Evolutionary conservation across 1,140 invertebrate genomes (phyloP).

Genomic region (Panagrolaimus sp.): DNA sequence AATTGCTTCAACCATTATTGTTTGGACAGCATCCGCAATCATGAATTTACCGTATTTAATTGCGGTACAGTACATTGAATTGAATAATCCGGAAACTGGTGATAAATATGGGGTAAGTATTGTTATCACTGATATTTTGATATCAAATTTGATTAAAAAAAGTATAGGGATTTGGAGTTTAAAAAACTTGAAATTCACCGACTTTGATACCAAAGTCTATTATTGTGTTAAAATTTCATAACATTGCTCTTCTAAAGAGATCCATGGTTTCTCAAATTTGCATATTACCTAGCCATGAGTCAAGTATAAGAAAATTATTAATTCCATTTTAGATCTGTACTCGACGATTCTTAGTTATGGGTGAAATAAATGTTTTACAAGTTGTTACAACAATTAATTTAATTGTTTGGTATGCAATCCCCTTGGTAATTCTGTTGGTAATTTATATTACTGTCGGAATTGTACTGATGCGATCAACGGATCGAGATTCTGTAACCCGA

Average conservation of each 20-base stretch:
- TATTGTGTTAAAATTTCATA: neutral
- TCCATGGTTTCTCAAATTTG: constrained; percentile 5
- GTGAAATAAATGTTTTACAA: constrained; percentile 45
- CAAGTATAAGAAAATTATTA: neutral
- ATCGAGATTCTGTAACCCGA: constrained; percentile 32
- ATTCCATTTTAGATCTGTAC: constrained; percentile 43
- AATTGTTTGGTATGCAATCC: constrained; percentile 48
- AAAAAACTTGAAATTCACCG: no score
- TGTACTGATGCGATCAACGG: constrained; percentile 40
- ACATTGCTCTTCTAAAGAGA: constrained; percentile 7
- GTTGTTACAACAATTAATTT: constrained; percentile 50
- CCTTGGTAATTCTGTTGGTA: constrained; percentile 40
- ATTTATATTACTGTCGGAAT: constrained; percentile 51
- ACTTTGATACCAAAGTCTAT: no score
- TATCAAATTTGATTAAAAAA: no score
- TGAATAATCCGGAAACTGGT: constrained; percentile 35
- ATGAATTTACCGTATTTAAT: constrained; percentile 54
- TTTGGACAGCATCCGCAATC: constrained; percentile 40
- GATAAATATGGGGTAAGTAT: constrained; percentile 36
- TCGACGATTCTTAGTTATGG: constrained; percentile 22
- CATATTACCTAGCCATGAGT: neutral
- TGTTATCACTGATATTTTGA: neutral
- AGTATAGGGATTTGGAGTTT: no score
- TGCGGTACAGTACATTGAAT: constrained; percentile 48
- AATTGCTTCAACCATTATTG: constrained; percentile 36